phyloP scores from a whole-genome alignment of 2,888 invertebrate species.

The Plagodis pulveraria region DNA sequence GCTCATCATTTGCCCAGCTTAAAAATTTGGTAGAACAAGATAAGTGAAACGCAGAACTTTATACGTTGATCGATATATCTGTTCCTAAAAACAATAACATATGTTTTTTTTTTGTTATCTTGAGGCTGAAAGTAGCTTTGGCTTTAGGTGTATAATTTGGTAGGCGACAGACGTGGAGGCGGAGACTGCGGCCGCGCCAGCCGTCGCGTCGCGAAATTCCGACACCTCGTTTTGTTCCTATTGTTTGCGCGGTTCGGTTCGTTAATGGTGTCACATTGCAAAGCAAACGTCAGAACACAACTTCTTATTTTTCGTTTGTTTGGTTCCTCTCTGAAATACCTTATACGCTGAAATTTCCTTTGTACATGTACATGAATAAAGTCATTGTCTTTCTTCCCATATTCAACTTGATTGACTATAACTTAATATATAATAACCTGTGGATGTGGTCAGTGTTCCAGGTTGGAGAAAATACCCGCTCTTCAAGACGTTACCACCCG shows the following conservation, averaged over 20 bases:
- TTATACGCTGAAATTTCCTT: too few relatives aligned
- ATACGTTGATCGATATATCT: too few relatives aligned
- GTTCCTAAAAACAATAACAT: slow-evolving; percentile 2
- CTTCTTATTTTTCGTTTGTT: slow-evolving; percentile 52
- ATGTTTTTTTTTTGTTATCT: slow-evolving; percentile 3
- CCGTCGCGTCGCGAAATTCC: slow-evolving; percentile 72
- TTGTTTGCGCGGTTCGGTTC: slow-evolving; percentile 63
- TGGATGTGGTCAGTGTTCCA: too few relatives aligned
- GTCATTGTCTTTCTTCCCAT: too few relatives aligned
- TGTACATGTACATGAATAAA: too few relatives aligned
- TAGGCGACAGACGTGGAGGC: slow-evolving; percentile 31
- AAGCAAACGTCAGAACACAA: slow-evolving; percentile 64
- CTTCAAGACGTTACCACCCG: too few relatives aligned
- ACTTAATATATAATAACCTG: too few relatives aligned
- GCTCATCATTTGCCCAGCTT: too few relatives aligned
- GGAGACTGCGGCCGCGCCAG: slow-evolving; percentile 37
- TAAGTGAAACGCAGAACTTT: too few relatives aligned
- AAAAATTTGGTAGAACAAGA: too few relatives aligned
- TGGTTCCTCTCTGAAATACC: slow-evolving; percentile 47
- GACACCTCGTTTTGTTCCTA: slow-evolving; percentile 63
- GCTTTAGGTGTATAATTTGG: slow-evolving; percentile 26
- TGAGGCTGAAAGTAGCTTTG: slow-evolving; percentile 10
- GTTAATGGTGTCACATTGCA: slow-evolving; percentile 82
- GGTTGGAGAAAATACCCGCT: too few relatives aligned
- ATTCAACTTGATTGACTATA: too few relatives aligned